Base-by-base conservation (phyloP, 2,113 vertebrate species). In the Desmodus rotundus region DNA sequence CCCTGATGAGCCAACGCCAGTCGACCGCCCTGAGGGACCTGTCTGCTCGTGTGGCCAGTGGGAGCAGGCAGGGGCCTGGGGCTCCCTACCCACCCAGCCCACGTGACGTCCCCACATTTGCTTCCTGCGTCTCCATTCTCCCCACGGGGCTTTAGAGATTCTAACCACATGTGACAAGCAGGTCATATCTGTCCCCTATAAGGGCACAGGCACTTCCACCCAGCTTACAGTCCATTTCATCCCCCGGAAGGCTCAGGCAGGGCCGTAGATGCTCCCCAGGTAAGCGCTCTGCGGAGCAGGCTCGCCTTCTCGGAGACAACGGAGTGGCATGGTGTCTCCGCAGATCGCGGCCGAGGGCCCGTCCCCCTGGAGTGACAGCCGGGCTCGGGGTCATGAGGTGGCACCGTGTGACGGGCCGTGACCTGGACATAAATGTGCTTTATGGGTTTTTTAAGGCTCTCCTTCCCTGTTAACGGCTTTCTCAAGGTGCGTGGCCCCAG, bases 291-390 rank as follows among this genome's bases (percentile, higher is more conserved):
- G 36, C 61, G 73, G 85, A 76, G 92, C 54, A 90, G 89, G 93
- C 76, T 72, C 50, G 43, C 65, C 93, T 92, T 95, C 94, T 63
- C 96, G 83, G 61, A 47, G 85, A 92, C 89, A 97, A 94, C 90
- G 68, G 52, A 84, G 92, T 90, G 43, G 87, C 65, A 87, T 41
- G 4, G 43, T 47, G 61, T 91, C 80, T 43, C 5, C 5, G 3
- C 65, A 50, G 61, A 63, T 93, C 78, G 68, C 47, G 63, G 24
- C 58, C 11, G 24, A 96, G 58, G n/a, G 38, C 74, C 24, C 38
- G 95, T 81, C 84, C 80, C 31, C 70, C 56, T 33, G 6, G 16
- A 90, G 61, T 56, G 95, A 91, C 33, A 84, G 52, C 63, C 36
- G 36, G 77, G 65, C 73, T 68, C 0, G 5, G 43, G 82, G 70